Evolutionary conservation across 2,113 vertebrate genomes (phyloP), one percentile per base, ranked within the genome.

Genomic region (Miniopterus natalensis): DNA sequence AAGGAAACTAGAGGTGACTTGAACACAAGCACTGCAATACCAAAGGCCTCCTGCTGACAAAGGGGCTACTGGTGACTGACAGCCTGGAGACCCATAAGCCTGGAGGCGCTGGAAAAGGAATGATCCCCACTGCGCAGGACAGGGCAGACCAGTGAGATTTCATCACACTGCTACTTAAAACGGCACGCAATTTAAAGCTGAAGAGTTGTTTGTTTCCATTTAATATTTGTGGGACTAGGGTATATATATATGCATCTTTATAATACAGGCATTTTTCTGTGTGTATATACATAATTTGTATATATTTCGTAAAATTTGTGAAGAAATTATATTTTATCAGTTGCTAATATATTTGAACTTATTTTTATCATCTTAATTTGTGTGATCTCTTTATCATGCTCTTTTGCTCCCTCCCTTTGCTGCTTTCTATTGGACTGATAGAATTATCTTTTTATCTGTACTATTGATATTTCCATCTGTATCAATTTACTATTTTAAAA

Each of bases 261-360:
- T 63, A 81, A 63, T 31, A 31, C 13, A 81, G 18, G 27, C 25
- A 61, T 61, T 75, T 36, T 51, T 77, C 17, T 77, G 12, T 47
- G 12, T 47, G 42, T 73, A 45, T 73, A 25, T 73, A 23, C 15
- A 87, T 66, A 78, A 65, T 74, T 21, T 17, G 49, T 78, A 23
- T 40, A 17, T 66, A 27, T 65, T 65, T 74, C 3, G 0, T 49
- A 68, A 66, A 11, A 14, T 49, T 68, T 92, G 81, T 25, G 25
- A 21, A 71, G 4, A 53, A 10, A 6, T 29, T 84, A 85, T 42
- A 55, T 31, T 84, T 73, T 68, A 88, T 68, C 45, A 45, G 13
- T 73, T 77, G 49, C 47, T 86, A 77, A n/a, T 45, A 68, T 66
- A 59, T 83, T 86, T 73, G 13, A 89, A 78, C 10, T 86, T 95